Evolutionary conservation across 2,888 invertebrate genomes (phyloP), one percentile per base, ranked within the genome.

Genomic region (Thecocarcelia acutangulata): DNA sequence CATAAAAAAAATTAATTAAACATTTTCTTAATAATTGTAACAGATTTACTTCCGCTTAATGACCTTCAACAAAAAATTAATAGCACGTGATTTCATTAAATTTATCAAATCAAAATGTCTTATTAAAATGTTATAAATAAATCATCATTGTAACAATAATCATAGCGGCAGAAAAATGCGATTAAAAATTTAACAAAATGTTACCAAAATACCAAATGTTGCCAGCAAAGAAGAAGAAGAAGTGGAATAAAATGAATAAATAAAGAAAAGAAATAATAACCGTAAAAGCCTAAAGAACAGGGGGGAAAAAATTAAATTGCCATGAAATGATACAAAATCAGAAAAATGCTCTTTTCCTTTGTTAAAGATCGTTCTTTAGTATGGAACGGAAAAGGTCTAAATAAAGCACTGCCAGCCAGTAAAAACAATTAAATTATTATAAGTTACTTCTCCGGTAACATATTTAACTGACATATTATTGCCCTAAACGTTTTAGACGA

Each of bases 371-470:
- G 15, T 40, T 15, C 12, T 63, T 21, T 19, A 68, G 28, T 17
- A 37, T 15, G 33, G 37, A 37, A 68, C 2, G 40, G 28, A 58
- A 72, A 78, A 66, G 77, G 64, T 70, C 70, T 78, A 73, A 77
- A 74, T 74, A 77, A 81, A 77, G 73, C 56, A 40, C 64, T 70
- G 54, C 59, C 74, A 69, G 54, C 59, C 74, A 74, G 75, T 78
- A 77, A 82, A 82, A 82, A 74, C 82, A 82, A 78, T 82, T 82
- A 82, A 82, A 82, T 82, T 82, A 78, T 82, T 82, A 82, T 66
- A 82, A 78, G 82, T 82, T 78, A 69, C 78, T 72, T 56, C 15
- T 44, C 74, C 61, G 78, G 76, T 50, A 82, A 82, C 82, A 82
- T 66, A 78, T 82, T 82, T 82, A 75, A 66, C 74, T 82, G 82